Evolutionary conservation across 2,888 invertebrate species (phyloP), one percentile per base, ranked within the genome.

Genomic region (Sicus ferrugineus): DNA sequence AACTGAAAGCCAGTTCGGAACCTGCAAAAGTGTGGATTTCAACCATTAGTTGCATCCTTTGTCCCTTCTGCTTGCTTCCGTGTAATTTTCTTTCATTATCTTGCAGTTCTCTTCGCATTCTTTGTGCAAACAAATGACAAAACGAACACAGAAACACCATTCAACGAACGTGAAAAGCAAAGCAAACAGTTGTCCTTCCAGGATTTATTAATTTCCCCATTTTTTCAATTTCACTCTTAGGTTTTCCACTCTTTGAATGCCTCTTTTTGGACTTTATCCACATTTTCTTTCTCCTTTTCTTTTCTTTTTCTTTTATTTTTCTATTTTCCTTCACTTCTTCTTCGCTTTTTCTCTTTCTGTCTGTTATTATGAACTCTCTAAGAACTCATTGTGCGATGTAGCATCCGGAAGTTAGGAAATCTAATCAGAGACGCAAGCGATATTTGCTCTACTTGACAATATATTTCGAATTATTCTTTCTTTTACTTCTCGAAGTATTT

Each of bases 41-140:
- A n/a, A n/a, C n/a, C n/a, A n/a, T n/a, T n/a, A n/a, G n/a, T n/a
- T n/a, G n/a, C 54, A 26, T 14, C 14, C 14, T 26, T 11, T 26
- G 9, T n/a, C 54, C 14, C 9, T 3, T 11, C 11, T 11, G 2
- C 54, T 54, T 14, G 19, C 23, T 52, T 52, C 38, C 31, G 64
- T 48, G 69, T 69, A 67, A 69, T 72, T 71, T 71, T 69, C 66
- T 50, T 71, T 71, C 68, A 71, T 71, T 71, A 71, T 63, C 50
- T 67, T 69, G 66, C 68, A 62, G 63, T 69, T 70, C 64, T 46
- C 21, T 14, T 54, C 26, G 54, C 46, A 58, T 52, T 23, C 26
- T n/a, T n/a, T 31, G 26, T 31, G 56, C 30, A n/a, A 38, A 21
- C 38, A 16, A 56, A 28, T 16, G 9, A 23, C 23, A n/a, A 28